Base-by-base conservation (phyloP, 2,797 vertebrate species). In the Brachymystax lenok region DNA sequence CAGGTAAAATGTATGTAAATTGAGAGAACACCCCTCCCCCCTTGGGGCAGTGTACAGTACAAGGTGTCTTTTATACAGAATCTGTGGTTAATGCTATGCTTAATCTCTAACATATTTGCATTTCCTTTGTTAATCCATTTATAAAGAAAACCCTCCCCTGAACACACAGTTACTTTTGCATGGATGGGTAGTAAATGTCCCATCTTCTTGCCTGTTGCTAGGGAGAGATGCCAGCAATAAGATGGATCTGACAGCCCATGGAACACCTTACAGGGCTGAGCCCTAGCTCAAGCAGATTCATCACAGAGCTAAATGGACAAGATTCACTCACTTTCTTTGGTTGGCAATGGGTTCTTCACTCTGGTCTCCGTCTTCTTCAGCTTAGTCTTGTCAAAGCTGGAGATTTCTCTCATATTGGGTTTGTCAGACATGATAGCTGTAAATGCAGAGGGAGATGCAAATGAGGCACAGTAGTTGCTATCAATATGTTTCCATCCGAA, bases 301-400 rank as follows among this genome's bases (percentile, higher is more conserved):
- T n/a, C 56, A 21, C 56, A 33, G 75, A 79, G 69, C 69, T 69
- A 73, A 24, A 70, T 1, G 3, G 28, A 67, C 40, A 16, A 64
- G 35, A 40, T 8, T 64, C 83, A 94, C 94, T 95, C 85, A 95
- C 94, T 94, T 89, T 96, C 94, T 90, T 96, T 94, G 80, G 94
- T 96, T 75, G 95, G 94, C 85, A 95, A 76, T 74, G 94, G 93
- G 77, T 95, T 95, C 90, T 95, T 95, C 83, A 94, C 95, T 91
- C 93, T 93, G 84, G 94, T 96, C 91, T 95, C 93, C 2, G 92
- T 95, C 83, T 96, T 95, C 88, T 94, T 95, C 90, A 95, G 94
- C 86, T 95, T 95, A 83, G 92, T 93, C 90, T 94, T 96, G 85
- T 95, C 94, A 87, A 96, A 95, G 74, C 93, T 94, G 90, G 92